Conservation (phyloP, 2,113 vertebrate genomes). For the Rhinolophus sinicus region DNA sequence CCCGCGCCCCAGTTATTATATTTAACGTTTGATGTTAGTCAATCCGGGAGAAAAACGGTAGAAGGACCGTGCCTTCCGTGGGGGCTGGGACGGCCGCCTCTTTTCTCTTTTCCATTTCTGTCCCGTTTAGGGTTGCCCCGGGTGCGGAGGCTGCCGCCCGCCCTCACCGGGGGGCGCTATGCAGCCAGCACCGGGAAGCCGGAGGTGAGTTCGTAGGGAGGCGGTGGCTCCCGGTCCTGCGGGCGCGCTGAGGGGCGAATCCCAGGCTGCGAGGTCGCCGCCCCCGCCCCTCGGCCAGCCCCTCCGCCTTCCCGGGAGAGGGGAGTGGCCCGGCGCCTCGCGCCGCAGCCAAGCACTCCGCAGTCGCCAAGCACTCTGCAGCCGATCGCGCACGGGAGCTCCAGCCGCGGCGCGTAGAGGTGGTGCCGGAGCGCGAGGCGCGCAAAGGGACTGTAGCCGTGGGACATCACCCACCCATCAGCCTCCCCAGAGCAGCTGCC, state of each 20-base stretch:
- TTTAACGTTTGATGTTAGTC: neutral
- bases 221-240: neutral
- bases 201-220: conserved; percentile 6
- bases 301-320: neutral
- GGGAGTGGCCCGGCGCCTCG: conserved; percentile 67
- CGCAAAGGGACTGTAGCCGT: neutral
- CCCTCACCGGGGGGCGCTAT: conserved; percentile 80
- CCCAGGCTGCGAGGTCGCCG: conserved; percentile 62
- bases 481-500: neutral
- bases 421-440: neutral
- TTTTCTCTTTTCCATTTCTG: neutral
- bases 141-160: neutral
- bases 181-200: neutral
- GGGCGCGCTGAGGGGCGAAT: conserved; percentile 52
- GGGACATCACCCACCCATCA: neutral
- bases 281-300: conserved; percentile 73
- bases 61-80: neutral
- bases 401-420: neutral
- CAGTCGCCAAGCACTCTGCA: neutral
- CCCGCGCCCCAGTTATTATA: neutral
- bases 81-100: neutral
- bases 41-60: neutral
- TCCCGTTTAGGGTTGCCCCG: neutral
- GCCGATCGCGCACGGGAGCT: neutral
- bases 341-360: neutral